A percentile compares a stretch with the other conserved stretches of the same genome.
These are phyloP conservation scores for Tragelaphus imberbis DNA, from an alignment of 2,113 vertebrate genomes.

Conservation along the genomic window DNA sequence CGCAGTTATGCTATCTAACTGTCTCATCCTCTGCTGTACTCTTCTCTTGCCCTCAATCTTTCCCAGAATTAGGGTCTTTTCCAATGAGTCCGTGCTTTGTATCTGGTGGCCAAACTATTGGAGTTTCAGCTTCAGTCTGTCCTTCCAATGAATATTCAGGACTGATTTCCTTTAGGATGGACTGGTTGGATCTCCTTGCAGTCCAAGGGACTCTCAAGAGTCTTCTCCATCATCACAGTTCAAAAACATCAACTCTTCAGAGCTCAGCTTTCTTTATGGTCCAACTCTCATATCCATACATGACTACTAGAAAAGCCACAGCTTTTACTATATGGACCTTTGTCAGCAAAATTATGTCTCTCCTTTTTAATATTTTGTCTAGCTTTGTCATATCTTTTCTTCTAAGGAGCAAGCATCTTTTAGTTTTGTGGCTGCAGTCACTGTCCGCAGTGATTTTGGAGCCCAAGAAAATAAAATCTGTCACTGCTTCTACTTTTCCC, in stretches of 20 bases:
- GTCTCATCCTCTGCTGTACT: not conserved
- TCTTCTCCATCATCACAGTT: not conserved
- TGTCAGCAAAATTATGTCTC: not conserved
- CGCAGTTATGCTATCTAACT: not conserved
- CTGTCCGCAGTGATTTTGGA: not conserved
- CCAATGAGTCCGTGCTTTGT: accelerated
- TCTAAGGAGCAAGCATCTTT: not conserved
- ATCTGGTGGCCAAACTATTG: not conserved
- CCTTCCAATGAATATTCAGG: not conserved
- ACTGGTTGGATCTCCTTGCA: not conserved
- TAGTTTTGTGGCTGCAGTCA: not conserved
- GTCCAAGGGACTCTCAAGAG: not conserved
- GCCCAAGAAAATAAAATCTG: not conserved
- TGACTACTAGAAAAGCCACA: not conserved
- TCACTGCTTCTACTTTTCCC: not conserved
- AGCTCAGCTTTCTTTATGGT: not conserved
- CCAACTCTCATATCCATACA: not conserved
- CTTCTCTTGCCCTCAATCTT: not conserved
- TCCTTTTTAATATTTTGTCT: not conserved
- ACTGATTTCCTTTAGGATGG: not conserved
- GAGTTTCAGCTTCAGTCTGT: not conserved
- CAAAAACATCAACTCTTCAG: not conserved
- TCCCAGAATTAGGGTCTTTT: not conserved
- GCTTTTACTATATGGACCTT: not conserved
- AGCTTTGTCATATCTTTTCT: not conserved